Base-by-base conservation (phyloP, 1,140 invertebrate genomes). In the Meloidogyne chitwoodi region DNA sequence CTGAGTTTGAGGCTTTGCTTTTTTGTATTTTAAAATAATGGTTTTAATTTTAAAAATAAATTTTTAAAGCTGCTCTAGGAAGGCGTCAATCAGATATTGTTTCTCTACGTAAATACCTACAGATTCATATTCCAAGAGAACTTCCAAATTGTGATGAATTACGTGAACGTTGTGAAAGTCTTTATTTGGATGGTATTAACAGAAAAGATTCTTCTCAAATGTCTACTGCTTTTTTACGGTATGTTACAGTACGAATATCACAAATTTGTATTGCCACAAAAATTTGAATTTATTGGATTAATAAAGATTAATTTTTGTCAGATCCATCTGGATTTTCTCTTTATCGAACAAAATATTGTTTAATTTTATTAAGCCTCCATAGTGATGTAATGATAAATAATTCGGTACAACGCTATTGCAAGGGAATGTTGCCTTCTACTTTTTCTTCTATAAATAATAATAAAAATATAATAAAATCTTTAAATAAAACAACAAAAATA, bases 371-470 rank as follows among this genome's bases (percentile, higher is more conserved):
- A 72, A 61, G 24, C 0, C 26, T 83, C 3, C 82, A 81, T 68
- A 83, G 81, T 27, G 80, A 81, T 65, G 22, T 68, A 24, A 61
- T 81, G 62, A 83, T 81, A 76, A 81, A 81, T 65, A 83, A 83
- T 48, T 74, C 63, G 4, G 82, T 80, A 14, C 79, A 83, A 6
- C 48, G 65, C 1, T 81, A 83, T 68, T 79, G 64, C 16, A 61
- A 83, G 38, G 71, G 38, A 24, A 81, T 81, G 81, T 38, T 73
- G 16, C 44, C n/a, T 24, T 31, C 38, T 41, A 74, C 29, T 1
- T n/a, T n/a, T n/a, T n/a, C 19, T 56, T n/a, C 0, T 67, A n/a
- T 16, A 67, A 31, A 67, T 67, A 19, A 67, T 38, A 38, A 38
- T 10, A 24, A 34, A 44, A 10, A 74, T 82, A 44, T 81, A 4